Evolutionary conservation across 1,140 invertebrate genomes (phyloP).

Genomic region (Drosophila ananassae): DNA sequence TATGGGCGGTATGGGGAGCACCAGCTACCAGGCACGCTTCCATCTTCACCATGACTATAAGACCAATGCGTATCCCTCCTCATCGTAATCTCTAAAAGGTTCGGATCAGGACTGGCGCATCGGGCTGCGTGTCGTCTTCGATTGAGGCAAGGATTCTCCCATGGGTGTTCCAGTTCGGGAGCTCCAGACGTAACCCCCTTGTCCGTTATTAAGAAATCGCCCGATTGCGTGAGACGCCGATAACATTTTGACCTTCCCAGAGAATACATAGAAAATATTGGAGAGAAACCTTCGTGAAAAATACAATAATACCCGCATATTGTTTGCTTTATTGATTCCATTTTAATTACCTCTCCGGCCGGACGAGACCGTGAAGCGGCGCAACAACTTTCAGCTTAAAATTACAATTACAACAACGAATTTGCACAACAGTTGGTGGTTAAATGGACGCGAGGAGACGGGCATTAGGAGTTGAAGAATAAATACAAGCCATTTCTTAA

Average conservation of each 20-base stretch:
- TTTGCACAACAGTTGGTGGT: conserved; percentile 34
- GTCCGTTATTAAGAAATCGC: conserved; percentile 22
- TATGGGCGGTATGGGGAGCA: conserved; percentile 63
- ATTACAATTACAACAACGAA: conserved; percentile 64
- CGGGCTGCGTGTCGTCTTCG: conserved; percentile 71
- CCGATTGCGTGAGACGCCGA: conserved; percentile 58
- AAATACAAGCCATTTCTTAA: conserved; percentile 56
- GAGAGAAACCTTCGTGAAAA: conserved; percentile 25
- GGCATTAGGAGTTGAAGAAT: conserved; percentile 15
- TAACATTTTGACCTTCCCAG: conserved; percentile 72
- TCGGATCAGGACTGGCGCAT: conserved; percentile 72
- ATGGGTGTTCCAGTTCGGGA: neutral
- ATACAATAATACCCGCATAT: conserved; percentile 44
- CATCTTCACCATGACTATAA: conserved; percentile 82
- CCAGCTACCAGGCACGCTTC: conserved; percentile 71
- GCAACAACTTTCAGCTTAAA: conserved; percentile 63
- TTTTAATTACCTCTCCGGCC: conserved; percentile 17
- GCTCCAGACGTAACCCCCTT: conserved; percentile 14
- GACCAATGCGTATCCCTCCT: conserved; percentile 57
- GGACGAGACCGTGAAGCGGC: conserved; percentile 32
- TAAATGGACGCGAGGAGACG: neutral
- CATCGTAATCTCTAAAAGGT: conserved; percentile 55
- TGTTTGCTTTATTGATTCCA: conserved; percentile 63
- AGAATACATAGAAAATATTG: conserved; percentile 2
- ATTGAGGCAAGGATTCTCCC: conserved; percentile 12